Conservation (phyloP, 2,113 vertebrate species). For the Macaca nemestrina region DNA sequence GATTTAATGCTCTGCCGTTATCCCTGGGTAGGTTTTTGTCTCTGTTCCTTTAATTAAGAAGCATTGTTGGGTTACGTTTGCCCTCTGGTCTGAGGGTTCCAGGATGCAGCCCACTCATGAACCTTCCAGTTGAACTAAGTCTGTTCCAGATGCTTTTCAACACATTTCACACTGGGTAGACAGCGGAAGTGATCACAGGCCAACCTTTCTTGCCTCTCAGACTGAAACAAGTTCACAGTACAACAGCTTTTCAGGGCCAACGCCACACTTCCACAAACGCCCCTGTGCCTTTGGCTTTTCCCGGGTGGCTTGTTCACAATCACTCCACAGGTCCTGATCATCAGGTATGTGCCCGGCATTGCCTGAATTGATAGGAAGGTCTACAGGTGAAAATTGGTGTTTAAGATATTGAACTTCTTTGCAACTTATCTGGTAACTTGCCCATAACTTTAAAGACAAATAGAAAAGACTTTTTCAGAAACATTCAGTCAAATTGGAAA, state of each 20-base stretch:
- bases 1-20: neutral
- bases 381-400: neutral
- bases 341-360: neutral
- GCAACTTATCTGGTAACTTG: neutral
- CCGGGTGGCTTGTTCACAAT: neutral
- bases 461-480: neutral
- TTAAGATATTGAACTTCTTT: neutral
- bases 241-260: neutral
- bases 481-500: neutral
- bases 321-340: neutral
- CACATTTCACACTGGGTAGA: neutral
- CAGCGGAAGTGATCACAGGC: neutral
- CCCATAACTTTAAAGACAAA: neutral
- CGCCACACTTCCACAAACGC: neutral
- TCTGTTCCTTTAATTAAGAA: constrained; percentile 43
- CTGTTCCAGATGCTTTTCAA: neutral
- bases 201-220: neutral
- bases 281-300: neutral
- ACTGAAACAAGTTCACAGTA: neutral
- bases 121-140: neutral
- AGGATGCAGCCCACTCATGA: neutral
- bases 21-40: neutral
- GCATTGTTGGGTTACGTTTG: neutral
- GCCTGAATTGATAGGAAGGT: neutral
- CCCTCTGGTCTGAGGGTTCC: neutral